A percentile compares a stretch with the other conserved stretches of the same genome.
Conservation (phyloP, 1,140 invertebrate genomes). For the Drosophila dunni region DNA sequence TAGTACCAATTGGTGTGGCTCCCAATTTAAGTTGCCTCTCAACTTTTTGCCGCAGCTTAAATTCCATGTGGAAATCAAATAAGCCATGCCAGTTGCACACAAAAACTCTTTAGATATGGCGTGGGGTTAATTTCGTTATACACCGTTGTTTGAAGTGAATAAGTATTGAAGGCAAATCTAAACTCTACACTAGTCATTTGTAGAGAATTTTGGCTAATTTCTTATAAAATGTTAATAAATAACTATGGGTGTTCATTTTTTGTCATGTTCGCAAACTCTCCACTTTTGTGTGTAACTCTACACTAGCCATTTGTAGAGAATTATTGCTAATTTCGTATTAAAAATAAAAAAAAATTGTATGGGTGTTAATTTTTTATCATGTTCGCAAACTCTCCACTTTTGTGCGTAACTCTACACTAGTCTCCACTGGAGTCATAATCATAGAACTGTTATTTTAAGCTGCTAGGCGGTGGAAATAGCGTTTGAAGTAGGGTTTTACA, state of each 20-base stretch:
- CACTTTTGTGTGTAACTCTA: constrained; percentile 3
- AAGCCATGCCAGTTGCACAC: constrained; percentile 15
- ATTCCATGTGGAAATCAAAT: constrained; percentile 27
- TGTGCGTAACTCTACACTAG: constrained; percentile 7
- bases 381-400: background rate
- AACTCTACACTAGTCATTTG: constrained; percentile 2
- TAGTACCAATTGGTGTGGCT: constrained; percentile 15
- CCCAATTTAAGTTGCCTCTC: constrained; percentile 38
- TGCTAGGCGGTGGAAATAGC: background rate
- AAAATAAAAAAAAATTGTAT: too few relatives aligned
- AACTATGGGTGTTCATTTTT: too few relatives aligned
- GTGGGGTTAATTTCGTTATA: background rate
- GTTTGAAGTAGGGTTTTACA: too few relatives aligned
- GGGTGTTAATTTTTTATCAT: too few relatives aligned
- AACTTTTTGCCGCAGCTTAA: constrained; percentile 20
- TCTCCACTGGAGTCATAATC: background rate
- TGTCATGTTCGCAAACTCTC: background rate
- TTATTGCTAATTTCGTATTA: too few relatives aligned
- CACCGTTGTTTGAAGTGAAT: background rate
- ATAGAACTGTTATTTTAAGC: background rate
- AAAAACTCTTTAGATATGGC: background rate
- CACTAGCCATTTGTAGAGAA: too few relatives aligned
- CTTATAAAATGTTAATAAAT: too few relatives aligned
- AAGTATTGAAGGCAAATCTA: background rate
- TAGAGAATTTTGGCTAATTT: too few relatives aligned